Evolutionary conservation across 2,888 invertebrate genomes (phyloP).

Genomic region (Ormyrus thymus): DNA sequence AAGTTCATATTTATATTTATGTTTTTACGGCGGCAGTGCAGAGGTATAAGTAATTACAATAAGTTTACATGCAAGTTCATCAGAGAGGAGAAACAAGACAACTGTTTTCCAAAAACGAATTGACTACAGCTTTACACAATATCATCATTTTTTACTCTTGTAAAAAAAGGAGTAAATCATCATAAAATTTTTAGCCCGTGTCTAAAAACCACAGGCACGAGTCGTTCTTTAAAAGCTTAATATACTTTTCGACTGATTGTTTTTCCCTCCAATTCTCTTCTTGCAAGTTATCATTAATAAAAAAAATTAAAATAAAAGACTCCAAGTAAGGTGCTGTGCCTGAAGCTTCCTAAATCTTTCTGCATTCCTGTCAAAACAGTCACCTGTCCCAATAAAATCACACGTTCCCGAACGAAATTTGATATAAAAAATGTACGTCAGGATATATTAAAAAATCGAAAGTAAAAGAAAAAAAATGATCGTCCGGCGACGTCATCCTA

Average conservation of each 20-base stretch:
- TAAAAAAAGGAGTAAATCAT: constrained; percentile 52
- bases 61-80: constrained; percentile 45
- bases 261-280: too few species aligned
- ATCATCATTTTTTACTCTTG: constrained; percentile 22
- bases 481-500: not conserved
- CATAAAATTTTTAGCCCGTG: constrained; percentile 20
- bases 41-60: constrained; percentile 61
- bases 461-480: not conserved
- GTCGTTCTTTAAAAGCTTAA: not conserved
- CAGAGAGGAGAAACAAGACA: constrained; percentile 47
- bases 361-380: too few species aligned
- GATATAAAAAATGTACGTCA: too few species aligned
- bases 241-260: too few species aligned
- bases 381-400: too few species aligned
- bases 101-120: constrained; percentile 40
- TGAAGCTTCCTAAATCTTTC: too few species aligned
- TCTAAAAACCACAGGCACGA: constrained; percentile 35
- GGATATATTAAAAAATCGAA: not conserved
- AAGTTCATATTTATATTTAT: constrained; percentile 45
- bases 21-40: constrained; percentile 73
- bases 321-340: too few species aligned
- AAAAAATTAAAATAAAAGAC: too few species aligned
- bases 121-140: constrained; percentile 34
- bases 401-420: too few species aligned
- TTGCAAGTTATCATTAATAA: too few species aligned